Evolutionary conservation across 2,113 vertebrate genomes (phyloP), one percentile per base, ranked within the genome.

Genomic region (Cepphus grylle): DNA sequence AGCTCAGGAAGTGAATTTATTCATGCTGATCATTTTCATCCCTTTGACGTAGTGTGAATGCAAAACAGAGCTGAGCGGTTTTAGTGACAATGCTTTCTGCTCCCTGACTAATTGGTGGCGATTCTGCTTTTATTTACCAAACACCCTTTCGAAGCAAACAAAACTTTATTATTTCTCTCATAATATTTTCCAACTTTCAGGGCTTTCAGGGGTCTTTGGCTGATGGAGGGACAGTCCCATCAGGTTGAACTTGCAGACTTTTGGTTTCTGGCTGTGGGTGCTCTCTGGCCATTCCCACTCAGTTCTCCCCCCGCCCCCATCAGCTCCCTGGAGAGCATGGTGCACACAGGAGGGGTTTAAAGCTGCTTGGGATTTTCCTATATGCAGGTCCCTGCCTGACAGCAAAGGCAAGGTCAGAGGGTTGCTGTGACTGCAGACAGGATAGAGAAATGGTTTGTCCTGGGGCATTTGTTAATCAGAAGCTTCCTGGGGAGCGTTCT

Each of bases 251-350:
- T 22, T 23, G 25, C 22, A 38, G 18, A 29, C 15, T 42, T 26
- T 11, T 21, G 22, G 22, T 50, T 70, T 38, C 50, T 45, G 63
- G 49, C 49, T 15, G 8, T 10, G 36, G 63, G 19, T 56, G 43
- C 49, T 77, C 62, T 5, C 63, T 38, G 47, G 27, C 40, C 10
- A 0, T 34, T 81, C 90, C 40, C 30, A 2, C 69, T 26, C 0
- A 0, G 34, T 20, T 73, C 27, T 52, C 12, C 15, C 11, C 30
- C 2, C 40, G 11, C 40, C 40, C 40, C 10, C 7, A 1, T 14
- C 20, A 49, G 72, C 50, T 58, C 59, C 49, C 12, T 1, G 1
- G 43, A 30, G 50, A 85, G 26, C 73, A 16, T 17, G 3, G 15
- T 7, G 36, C 42, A 11, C 52, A 12, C 27, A 12, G 0, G n/a